Evolutionary conservation across 2,888 invertebrate species (phyloP), one percentile per base, ranked within the genome.

Genomic region (Harmothoe impar): DNA sequence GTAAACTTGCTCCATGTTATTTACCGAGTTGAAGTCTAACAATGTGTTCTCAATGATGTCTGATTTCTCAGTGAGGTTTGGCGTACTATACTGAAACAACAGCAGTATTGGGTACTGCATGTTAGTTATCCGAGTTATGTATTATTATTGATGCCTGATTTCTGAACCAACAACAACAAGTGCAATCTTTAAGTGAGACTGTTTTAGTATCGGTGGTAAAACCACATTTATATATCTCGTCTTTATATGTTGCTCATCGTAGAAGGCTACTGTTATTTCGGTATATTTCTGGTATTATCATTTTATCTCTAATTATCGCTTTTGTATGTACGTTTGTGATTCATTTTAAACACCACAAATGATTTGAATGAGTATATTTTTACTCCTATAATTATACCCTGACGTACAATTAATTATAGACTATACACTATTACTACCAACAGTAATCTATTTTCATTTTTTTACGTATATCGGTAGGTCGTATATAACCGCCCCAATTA

Each of bases 181-280:
- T 81, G 81, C 81, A 81, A 81, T 81, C 81, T 81, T 43, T 81
- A 17, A 33, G 3, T 81, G 23, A 81, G 17, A 33, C 33, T 81
- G 23, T 81, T 33, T 33, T 17, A 33, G 25, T 31, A 5, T 35
- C 33, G n/a, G 81, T 81, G 81, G 81, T 81, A 35, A 20, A 81
- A 35, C 81, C 81, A 81, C 81, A 23, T 17, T 77, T 77, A 17
- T 81, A 81, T 81, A 81, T 81, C 20, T 62, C 72, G 31, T 43
- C 43, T 33, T 35, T 23, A 35, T 72, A 35, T 43, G 3, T 81
- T 81, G 81, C 81, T 81, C 81, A 81, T 81, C 43, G 3, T 81
- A 43, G 43, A 81, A 33, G 81, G 81, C 81, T 81, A 81, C 81
- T 33, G 33, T 77, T 35, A 81, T 81, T 81, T 81, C 43, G 23